Conservation (phyloP, 2,113 vertebrate genomes). For the Pygathrix nemaeus region DNA sequence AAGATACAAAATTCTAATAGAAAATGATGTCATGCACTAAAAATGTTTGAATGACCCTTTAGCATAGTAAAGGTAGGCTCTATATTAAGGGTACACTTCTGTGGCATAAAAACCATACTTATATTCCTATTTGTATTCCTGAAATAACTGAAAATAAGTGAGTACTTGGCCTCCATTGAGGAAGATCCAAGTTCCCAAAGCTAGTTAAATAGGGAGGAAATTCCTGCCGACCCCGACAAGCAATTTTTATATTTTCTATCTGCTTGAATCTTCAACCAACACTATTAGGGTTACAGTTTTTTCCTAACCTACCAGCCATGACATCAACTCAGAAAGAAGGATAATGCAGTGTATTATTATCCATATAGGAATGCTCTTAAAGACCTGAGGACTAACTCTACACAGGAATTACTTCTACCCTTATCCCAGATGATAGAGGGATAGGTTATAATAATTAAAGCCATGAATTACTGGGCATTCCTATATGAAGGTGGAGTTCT, state of each 20-base stretch:
- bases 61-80: not conserved
- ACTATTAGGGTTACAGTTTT: not conserved
- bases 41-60: not conserved
- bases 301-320: not conserved
- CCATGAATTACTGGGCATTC: not conserved
- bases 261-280: not conserved
- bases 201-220: not conserved
- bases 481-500: not conserved
- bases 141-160: constrained; percentile 41
- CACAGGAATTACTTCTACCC: not conserved
- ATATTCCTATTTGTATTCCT: not conserved
- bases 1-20: not conserved
- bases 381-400: not conserved
- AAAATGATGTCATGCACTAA: not conserved
- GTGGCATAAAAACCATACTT: not conserved
- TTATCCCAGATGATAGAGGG: not conserved
- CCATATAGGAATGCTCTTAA: not conserved
- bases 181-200: not conserved
- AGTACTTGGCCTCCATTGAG: not conserved
- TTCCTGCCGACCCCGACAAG: not conserved
- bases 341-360: not conserved
- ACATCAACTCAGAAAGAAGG: not conserved
- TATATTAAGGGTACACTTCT: not conserved
- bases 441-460: not conserved
- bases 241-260: constrained; percentile 21